A percentile compares a stretch with the other conserved stretches of the same genome.
phyloP scores from a whole-genome alignment of 2,113 vertebrate species.

The Gasterosteus nipponicus region DNA sequence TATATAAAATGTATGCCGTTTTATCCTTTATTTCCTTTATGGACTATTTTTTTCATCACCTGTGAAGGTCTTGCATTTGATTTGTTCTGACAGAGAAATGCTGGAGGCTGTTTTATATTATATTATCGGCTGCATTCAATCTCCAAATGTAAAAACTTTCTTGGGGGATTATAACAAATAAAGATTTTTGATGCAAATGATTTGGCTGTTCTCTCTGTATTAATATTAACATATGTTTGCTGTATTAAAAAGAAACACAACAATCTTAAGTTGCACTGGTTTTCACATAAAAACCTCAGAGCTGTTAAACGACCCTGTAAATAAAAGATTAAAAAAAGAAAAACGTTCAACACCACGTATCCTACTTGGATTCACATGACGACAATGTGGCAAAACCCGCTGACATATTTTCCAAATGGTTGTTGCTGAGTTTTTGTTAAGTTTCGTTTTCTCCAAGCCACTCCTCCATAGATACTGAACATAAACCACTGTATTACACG shows the following conservation, averaged over 20 bases:
- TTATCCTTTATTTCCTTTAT: not conserved
- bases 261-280: not conserved
- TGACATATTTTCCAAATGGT: not conserved
- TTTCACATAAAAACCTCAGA: not conserved
- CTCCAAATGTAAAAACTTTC: not conserved
- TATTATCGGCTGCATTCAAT: not conserved
- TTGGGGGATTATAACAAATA: no score
- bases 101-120: not conserved
- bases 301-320: not conserved
- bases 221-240: not conserved
- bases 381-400: not conserved
- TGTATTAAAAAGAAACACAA: not conserved
- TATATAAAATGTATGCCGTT: no score
- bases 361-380: no score
- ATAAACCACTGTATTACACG: accelerated
- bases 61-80: not conserved
- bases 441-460: constrained; percentile 4
- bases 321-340: not conserved
- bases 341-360: not conserved
- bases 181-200: not conserved
- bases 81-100: not conserved
- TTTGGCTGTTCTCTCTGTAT: not conserved
- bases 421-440: not conserved
- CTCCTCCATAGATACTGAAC: no score
- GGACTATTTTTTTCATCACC: not conserved